phyloP scores from a whole-genome alignment of 2,888 invertebrate species.

The Drosophila picticornis region DNA sequence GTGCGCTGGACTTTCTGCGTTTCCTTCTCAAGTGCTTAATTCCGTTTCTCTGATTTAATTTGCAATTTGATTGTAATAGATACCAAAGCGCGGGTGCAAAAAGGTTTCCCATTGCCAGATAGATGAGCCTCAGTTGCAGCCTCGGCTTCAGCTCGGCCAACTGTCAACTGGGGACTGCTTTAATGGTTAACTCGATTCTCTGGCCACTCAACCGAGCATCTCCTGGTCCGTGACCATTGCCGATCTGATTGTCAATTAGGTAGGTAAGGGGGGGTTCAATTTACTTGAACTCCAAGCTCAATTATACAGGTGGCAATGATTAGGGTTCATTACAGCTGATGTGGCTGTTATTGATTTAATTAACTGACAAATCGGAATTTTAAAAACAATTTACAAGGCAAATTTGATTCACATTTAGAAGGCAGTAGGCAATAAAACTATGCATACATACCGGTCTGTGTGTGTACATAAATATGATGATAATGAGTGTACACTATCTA shows the following conservation, averaged over 20 bases:
- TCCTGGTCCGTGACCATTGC: conserved; percentile 41
- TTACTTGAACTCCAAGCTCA: conserved; percentile 13
- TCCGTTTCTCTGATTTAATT: conserved; percentile 73
- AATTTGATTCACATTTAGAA: background rate
- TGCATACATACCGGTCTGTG: background rate
- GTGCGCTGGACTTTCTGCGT: conserved; percentile 10
- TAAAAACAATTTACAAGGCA: background rate
- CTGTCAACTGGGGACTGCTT: conserved; percentile 40
- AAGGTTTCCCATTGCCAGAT: conserved; percentile 33
- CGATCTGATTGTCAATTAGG: conserved; percentile 65
- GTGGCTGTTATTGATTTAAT: background rate
- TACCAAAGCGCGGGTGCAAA: conserved; percentile 64
- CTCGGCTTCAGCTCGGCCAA: conserved; percentile 9
- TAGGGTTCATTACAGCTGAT: background rate
- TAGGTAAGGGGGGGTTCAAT: conserved; percentile 19
- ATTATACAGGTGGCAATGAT: conserved; percentile 18
- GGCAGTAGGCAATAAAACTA: background rate
- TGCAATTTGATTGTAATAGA: conserved; percentile 79
- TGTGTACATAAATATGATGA: background rate
- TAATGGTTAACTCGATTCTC: conserved; percentile 26
- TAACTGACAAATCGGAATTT: background rate
- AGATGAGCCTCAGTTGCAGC: conserved; percentile 16
- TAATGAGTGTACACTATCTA: background rate
- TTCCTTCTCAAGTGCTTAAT: conserved; percentile 43
- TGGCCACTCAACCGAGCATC: conserved; percentile 35